Evolutionary conservation across 2,797 vertebrate species (phyloP).

Genomic region (Lacerta bilineata): DNA sequence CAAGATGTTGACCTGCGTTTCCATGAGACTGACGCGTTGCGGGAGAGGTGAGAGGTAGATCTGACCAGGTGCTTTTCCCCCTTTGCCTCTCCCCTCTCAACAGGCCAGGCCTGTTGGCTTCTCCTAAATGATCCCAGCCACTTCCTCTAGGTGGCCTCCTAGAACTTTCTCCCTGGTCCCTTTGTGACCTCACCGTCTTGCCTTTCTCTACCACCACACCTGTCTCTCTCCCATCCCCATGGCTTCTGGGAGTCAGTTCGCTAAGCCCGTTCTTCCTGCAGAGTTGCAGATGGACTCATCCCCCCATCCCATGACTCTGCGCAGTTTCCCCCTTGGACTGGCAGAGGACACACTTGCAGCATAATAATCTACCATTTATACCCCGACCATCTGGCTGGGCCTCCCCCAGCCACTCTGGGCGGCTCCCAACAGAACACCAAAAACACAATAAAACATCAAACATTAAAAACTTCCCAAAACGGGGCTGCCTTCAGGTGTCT

Average conservation of each 20-base stretch:
- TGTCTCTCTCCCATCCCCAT: not conserved
- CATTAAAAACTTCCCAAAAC: too few relatives aligned
- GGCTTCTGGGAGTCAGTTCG: not conserved
- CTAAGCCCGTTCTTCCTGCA: not conserved
- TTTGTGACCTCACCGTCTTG: slow-evolving; percentile 33
- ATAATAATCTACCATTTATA: too few relatives aligned
- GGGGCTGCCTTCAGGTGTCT: too few relatives aligned
- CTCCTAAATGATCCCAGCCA: not conserved
- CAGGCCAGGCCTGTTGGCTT: slow-evolving; percentile 24
- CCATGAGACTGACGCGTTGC: slow-evolving; percentile 28
- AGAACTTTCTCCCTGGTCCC: not conserved
- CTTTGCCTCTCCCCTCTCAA: not conserved
- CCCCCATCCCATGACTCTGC: too few relatives aligned
- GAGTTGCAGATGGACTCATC: too few relatives aligned
- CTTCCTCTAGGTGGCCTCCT: not conserved
- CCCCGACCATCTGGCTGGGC: too few relatives aligned
- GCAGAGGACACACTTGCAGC: too few relatives aligned
- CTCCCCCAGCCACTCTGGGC: too few relatives aligned
- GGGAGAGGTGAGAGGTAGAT: not conserved
- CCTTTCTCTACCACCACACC: not conserved
- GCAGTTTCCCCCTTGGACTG: too few relatives aligned
- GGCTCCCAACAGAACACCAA: too few relatives aligned
- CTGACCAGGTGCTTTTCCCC: not conserved
- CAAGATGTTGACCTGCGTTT: not conserved
- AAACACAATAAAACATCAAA: too few relatives aligned